Conservation (phyloP, 1,140 invertebrate genomes). For the Cyrtorhinus lividipennis region DNA sequence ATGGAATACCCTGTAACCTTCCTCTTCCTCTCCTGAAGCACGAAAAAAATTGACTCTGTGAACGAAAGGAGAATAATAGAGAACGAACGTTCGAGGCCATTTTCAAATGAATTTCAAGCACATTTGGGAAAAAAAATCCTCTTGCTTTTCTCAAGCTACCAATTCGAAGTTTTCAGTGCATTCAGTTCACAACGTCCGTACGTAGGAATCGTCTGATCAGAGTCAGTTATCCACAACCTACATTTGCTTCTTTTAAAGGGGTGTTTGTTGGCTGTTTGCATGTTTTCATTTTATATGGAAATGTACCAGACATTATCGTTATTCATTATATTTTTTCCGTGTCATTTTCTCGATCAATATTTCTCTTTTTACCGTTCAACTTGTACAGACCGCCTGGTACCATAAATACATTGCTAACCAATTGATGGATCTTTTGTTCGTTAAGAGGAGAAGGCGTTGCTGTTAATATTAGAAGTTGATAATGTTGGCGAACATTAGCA, state of each 20-base stretch:
- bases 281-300: constrained; percentile 23
- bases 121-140: background rate
- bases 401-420: constrained; percentile 6
- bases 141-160: background rate
- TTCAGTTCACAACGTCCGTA: background rate
- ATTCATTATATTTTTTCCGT: constrained; percentile 11
- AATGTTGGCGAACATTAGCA: too few species aligned
- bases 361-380: background rate
- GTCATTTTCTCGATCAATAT: background rate
- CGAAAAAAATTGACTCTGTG: constrained; percentile 11
- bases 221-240: constrained; percentile 16
- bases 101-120: background rate
- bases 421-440: too few species aligned
- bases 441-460: too few species aligned
- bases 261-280: constrained; percentile 27
- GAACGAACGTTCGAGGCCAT: background rate
- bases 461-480: too few species aligned
- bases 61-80: background rate
- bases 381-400: background rate
- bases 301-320: constrained; percentile 12
- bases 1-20: background rate
- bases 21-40: constrained; percentile 4
- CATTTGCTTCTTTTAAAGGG: constrained; percentile 26
- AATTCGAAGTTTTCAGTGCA: constrained; percentile 3
- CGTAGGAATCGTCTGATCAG: background rate